phyloP scores from a whole-genome alignment of 1,140 invertebrate genomes.

The Nasonia vitripennis region DNA sequence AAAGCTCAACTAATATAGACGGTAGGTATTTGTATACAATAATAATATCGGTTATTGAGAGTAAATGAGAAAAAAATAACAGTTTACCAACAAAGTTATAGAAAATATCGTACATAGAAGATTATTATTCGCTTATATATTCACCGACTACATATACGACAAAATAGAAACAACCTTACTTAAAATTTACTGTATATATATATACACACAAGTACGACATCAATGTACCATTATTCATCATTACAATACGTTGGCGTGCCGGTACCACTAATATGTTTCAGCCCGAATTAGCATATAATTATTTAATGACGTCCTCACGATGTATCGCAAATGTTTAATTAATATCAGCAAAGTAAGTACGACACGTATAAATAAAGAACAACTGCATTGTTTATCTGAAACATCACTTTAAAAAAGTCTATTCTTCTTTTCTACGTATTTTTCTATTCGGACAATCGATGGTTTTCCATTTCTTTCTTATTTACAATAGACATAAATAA shows the following conservation, averaged over 20 bases:
- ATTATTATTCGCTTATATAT: neutral
- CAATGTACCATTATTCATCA: constrained; percentile 63
- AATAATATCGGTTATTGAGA: neutral
- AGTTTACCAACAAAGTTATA: neutral
- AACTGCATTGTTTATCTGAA: neutral
- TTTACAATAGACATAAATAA: constrained; percentile 6
- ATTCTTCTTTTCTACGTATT: neutral
- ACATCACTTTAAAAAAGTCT: neutral
- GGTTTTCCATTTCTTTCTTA: neutral
- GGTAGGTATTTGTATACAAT: neutral
- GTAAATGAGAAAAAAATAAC: neutral
- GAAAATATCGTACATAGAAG: neutral
- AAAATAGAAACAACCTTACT: constrained; percentile 62
- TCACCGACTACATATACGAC: constrained; percentile 45
- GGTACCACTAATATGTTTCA: neutral
- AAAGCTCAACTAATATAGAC: neutral
- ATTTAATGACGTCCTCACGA: neutral
- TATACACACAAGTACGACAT: constrained; percentile 54
- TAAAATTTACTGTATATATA: constrained; percentile 58
- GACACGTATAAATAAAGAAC: neutral
- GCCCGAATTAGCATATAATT: neutral
- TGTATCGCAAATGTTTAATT: neutral
- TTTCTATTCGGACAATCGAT: neutral
- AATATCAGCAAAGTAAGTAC: neutral
- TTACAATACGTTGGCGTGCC: neutral